These are phyloP conservation scores for Sigmodon hispidus DNA, from an alignment of 2,113 vertebrate species.

Conservation along the genomic window DNA sequence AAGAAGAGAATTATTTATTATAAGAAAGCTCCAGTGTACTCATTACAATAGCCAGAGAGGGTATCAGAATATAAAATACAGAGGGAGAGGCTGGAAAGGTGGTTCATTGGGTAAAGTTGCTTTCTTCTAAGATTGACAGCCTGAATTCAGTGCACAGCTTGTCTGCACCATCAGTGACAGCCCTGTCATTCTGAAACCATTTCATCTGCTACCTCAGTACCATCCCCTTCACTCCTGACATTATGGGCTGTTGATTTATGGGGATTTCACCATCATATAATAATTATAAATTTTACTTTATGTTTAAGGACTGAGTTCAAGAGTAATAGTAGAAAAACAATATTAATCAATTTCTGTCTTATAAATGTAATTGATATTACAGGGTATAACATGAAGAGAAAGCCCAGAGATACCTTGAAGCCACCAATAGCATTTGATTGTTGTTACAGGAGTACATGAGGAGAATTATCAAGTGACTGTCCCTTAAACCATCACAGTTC, in stretches of 20 bases:
- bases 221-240: background rate
- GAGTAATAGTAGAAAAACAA: background rate
- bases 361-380: background rate
- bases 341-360: background rate
- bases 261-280: background rate
- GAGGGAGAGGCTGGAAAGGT: background rate
- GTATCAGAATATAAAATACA: background rate
- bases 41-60: background rate
- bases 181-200: background rate
- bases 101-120: background rate
- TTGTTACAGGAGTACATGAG: background rate
- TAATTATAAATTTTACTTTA: background rate
- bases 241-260: background rate
- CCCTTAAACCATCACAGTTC: background rate
- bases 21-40: background rate
- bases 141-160: background rate
- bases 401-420: background rate
- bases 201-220: background rate
- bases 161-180: background rate
- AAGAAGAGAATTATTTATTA: background rate
- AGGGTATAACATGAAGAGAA: background rate
- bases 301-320: background rate
- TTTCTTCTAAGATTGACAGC: background rate
- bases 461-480: background rate
- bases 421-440: background rate